phyloP scores from a whole-genome alignment of 2,113 vertebrate species.

The Mustelus asterias region DNA sequence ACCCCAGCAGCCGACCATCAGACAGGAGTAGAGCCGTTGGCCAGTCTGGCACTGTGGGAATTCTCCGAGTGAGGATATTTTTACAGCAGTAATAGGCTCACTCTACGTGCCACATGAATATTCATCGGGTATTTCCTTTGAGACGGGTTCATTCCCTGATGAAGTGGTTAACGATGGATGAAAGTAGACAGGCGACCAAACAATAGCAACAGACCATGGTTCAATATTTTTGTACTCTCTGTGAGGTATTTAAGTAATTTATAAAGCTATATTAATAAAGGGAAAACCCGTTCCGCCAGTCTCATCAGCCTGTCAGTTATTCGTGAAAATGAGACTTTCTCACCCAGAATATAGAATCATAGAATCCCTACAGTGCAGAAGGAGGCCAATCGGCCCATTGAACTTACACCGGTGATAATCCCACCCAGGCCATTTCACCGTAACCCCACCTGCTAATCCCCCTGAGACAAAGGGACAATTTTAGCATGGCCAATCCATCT shows the following conservation, averaged over 20 bases:
- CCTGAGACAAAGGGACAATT: too few species aligned
- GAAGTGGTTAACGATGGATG: slow-evolving; percentile 12
- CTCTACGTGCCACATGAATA: neutral
- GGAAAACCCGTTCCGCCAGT: neutral
- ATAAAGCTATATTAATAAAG: neutral
- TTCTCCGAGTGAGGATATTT: neutral
- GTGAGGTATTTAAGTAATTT: neutral
- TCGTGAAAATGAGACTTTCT: neutral
- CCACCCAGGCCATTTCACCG: too few species aligned
- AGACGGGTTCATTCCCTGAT: neutral
- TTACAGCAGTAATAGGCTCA: neutral
- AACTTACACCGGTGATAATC: too few species aligned
- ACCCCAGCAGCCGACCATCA: neutral
- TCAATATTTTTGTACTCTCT: neutral
- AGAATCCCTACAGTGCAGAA: too few species aligned
- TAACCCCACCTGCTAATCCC: too few species aligned
- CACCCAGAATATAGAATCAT: too few species aligned
- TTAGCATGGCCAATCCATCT: too few species aligned
- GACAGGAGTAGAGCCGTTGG: neutral
- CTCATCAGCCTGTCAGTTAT: neutral
- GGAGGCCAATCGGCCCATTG: too few species aligned
- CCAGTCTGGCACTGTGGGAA: neutral
- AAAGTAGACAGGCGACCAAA: neutral
- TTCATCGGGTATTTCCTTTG: neutral
- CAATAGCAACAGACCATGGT: neutral